Conservation (phyloP, 1,140 invertebrate species). For the Atopsyche davidsoni region DNA sequence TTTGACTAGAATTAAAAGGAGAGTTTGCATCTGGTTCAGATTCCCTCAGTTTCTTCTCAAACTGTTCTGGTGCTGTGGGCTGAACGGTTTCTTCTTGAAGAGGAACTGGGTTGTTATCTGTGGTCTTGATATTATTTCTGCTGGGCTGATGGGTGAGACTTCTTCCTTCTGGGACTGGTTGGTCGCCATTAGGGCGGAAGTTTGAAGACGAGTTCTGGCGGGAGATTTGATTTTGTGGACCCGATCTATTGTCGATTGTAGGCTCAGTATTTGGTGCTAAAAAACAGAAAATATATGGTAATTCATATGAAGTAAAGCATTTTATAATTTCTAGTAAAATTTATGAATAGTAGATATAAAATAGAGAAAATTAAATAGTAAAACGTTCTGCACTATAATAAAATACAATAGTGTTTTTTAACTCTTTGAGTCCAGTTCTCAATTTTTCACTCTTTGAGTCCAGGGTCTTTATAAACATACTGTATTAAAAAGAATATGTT, state of each 20-base stretch:
- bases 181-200: slow-evolving; percentile 15
- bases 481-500: too few species aligned
- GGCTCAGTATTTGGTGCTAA: background rate
- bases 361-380: background rate
- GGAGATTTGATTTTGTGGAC: slow-evolving; percentile 7
- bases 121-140: slow-evolving; percentile 2
- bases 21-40: slow-evolving; percentile 8
- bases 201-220: slow-evolving; percentile 13
- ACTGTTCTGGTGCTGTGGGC: slow-evolving; percentile 12
- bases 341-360: background rate
- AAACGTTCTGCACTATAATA: background rate
- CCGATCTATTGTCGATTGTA: slow-evolving; percentile 5
- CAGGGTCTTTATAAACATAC: too few species aligned
- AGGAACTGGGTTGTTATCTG: background rate
- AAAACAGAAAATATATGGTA: background rate
- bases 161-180: slow-evolving; percentile 20
- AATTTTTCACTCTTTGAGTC: too few species aligned
- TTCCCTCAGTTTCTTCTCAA: slow-evolving; percentile 19
- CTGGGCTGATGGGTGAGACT: slow-evolving; percentile 3
- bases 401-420: too few species aligned
- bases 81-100: slow-evolving; percentile 1
- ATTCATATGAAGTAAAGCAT: background rate
- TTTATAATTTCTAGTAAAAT: slow-evolving; percentile 1
- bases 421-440: too few species aligned
- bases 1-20: slow-evolving; percentile 8